Evolutionary conservation across 2,888 invertebrate species (phyloP).

Genomic region (Octodonta nipae): DNA sequence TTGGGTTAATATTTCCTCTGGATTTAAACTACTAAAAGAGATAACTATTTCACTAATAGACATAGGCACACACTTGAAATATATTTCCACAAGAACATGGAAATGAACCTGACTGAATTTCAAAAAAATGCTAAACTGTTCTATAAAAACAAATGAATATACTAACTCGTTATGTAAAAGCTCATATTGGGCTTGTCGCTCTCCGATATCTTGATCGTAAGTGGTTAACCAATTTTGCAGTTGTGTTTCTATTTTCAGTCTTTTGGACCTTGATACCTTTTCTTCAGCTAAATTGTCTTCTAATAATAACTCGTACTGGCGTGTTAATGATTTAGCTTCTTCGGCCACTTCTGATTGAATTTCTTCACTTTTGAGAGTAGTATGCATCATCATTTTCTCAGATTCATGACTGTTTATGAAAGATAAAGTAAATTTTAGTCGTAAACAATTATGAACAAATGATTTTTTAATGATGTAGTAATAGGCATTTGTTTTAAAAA

Average conservation of each 20-base stretch:
- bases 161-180: conserved; percentile 32
- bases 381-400: conserved; percentile 39
- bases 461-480: no score
- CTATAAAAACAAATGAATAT: not conserved
- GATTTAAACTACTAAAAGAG: no score
- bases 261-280: conserved; percentile 40
- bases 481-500: no score
- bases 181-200: conserved; percentile 43
- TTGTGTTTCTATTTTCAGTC: conserved; percentile 46
- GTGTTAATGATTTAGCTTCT: conserved; percentile 35
- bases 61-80: not conserved
- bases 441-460: no score
- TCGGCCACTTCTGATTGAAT: conserved; percentile 39
- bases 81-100: not conserved
- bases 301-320: conserved; percentile 37
- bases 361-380: conserved; percentile 36
- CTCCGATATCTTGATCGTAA: conserved; percentile 46
- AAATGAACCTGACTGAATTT: not conserved
- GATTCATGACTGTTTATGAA: conserved; percentile 18
- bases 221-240: conserved; percentile 44
- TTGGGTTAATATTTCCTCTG: no score
- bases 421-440: no score
- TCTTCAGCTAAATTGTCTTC: conserved; percentile 39
- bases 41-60: no score
- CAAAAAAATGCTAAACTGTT: no score